Conservation (phyloP, 1,140 invertebrate genomes). For the Papilio glaucus region DNA sequence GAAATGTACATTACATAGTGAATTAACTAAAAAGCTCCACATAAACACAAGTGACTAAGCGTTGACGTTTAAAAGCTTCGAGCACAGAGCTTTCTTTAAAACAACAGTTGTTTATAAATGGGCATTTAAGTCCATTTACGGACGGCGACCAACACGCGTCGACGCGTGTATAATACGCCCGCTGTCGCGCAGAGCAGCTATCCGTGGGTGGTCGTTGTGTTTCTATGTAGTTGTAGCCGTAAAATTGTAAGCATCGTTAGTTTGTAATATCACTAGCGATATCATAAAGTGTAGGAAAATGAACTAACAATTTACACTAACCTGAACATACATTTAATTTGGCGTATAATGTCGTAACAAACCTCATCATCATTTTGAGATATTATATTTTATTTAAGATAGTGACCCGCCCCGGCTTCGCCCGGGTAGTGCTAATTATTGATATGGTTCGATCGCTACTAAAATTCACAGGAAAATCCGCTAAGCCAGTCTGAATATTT, state of each 20-base stretch:
- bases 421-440: no score
- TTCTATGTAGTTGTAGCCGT: slow-evolving; percentile 3
- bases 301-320: no score
- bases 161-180: slow-evolving; percentile 20
- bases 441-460: no score
- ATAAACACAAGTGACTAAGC: background rate
- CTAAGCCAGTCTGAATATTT: no score
- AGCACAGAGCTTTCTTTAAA: slow-evolving; percentile 29
- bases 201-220: slow-evolving; percentile 34
- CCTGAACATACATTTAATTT: no score
- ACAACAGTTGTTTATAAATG: slow-evolving; percentile 32
- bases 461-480: no score
- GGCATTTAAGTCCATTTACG: slow-evolving; percentile 10
- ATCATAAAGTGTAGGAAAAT: background rate
- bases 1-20: background rate
- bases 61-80: slow-evolving; percentile 1
- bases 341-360: no score
- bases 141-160: slow-evolving; percentile 21
- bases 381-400: no score
- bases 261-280: background rate
- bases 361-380: no score
- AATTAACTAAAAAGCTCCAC: background rate
- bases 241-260: background rate
- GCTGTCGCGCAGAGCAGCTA: slow-evolving; percentile 4
- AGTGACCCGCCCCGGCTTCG: no score